Conservation (phyloP, 1,140 invertebrate species). For the Oedothorax gibbosus region DNA sequence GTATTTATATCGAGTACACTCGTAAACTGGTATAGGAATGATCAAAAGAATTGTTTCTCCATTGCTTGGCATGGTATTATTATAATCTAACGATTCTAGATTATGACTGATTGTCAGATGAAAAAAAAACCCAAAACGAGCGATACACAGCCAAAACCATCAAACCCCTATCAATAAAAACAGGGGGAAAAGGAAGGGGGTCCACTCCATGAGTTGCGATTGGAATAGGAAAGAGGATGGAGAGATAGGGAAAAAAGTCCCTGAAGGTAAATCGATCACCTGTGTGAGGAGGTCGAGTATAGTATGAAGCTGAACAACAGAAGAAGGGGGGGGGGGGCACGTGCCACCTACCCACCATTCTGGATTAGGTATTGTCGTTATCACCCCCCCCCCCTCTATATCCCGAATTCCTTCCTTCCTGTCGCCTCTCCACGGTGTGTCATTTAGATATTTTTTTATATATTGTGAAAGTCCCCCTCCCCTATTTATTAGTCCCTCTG, state of each 20-base stretch:
- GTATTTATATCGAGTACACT: no score
- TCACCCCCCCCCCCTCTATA: not conserved
- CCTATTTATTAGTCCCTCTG: not conserved
- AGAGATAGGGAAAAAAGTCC: not conserved
- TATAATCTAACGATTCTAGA: no score
- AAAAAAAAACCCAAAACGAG: no score
- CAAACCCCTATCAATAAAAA: no score
- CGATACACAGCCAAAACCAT: no score
- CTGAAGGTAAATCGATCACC: conserved; percentile 57
- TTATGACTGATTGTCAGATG: no score
- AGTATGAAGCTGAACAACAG: conserved; percentile 35
- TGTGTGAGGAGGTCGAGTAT: conserved; percentile 44
- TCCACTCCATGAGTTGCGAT: not conserved
- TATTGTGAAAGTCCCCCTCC: not conserved
- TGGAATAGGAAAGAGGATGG: conserved; percentile 5
- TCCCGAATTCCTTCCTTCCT: conserved; percentile 35
- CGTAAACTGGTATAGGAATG: no score
- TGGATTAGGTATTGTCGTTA: conserved; percentile 56
- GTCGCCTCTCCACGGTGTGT: conserved; percentile 26
- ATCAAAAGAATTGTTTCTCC: no score
- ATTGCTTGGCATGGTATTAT: no score
- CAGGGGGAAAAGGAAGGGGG: no score
- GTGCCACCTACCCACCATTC: conserved; percentile 35
- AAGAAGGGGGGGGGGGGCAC: conserved; percentile 40
- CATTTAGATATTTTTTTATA: not conserved